Percentiles rank a stretch among this genome's conserved stretches.
Conservation (phyloP, 2,888 invertebrate species). For the Saturnia pavonia region DNA sequence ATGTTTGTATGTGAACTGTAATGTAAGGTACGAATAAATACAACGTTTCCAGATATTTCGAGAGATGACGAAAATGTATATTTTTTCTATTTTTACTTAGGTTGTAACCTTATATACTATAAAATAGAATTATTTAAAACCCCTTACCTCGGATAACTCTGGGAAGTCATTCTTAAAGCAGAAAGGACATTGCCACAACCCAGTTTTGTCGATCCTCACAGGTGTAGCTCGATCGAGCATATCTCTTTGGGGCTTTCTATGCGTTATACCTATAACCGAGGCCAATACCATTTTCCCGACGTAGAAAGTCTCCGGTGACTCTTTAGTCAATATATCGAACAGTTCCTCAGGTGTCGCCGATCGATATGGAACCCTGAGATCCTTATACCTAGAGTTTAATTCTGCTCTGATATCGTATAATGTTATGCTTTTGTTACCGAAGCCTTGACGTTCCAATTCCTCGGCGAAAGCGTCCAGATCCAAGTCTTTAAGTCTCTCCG, state of each 20-base stretch:
- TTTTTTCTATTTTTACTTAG: too few species aligned
- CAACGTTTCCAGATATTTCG: too few species aligned
- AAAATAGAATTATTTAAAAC: background rate
- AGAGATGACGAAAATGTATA: too few species aligned
- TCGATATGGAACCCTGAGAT: conserved; percentile 89
- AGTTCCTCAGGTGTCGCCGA: conserved; percentile 92
- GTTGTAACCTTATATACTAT: too few species aligned
- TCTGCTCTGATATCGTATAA: conserved; percentile 98
- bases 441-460: conserved; percentile 95
- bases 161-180: conserved; percentile 98
- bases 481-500: conserved; percentile 96
- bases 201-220: conserved; percentile 95
- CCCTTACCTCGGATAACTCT: conserved; percentile 90
- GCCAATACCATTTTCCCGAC: conserved; percentile 93
- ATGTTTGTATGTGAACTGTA: too few species aligned
- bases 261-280: conserved; percentile 90
- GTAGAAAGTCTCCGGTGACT: conserved; percentile 96
- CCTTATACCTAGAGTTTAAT: conserved; percentile 96
- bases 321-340: conserved; percentile 97
- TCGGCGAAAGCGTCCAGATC: conserved; percentile 99
- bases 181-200: conserved; percentile 98
- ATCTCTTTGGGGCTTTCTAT: conserved; percentile 94
- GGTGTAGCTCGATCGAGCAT: conserved; percentile 98
- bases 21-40: too few species aligned
- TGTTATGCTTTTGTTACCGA: conserved; percentile 95